Evolutionary conservation across 2,797 vertebrate species (phyloP).

Genomic region (Spinus olivaceus): DNA sequence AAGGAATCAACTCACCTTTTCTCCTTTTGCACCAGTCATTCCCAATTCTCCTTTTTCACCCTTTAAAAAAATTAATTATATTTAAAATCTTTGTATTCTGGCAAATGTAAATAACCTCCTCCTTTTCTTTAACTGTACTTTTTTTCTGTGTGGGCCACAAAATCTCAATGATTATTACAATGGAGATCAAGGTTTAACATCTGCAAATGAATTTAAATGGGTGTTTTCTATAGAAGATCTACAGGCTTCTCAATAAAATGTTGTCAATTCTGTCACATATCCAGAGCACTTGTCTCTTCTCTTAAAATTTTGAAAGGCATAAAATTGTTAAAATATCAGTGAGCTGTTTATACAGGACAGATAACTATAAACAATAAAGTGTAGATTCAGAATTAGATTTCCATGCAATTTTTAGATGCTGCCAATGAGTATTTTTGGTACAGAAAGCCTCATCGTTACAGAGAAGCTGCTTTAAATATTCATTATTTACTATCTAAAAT

Average conservation of each 20-base stretch:
- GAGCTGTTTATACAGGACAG: neutral
- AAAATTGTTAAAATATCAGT: neutral
- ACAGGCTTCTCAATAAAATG: neutral
- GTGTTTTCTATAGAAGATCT: neutral
- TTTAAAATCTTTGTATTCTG: neutral
- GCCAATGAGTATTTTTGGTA: neutral
- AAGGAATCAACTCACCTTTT: conserved; percentile 76
- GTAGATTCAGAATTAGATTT: neutral
- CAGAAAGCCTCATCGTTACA: neutral
- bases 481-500: neutral
- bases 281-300: neutral
- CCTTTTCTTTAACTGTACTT: neutral
- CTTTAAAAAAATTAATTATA: conserved; percentile 61
- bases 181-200: neutral
- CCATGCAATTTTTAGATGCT: neutral
- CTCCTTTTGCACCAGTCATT: conserved; percentile 76
- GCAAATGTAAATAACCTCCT: neutral
- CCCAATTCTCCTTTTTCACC: conserved; percentile 77
- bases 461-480: neutral
- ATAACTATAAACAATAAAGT: neutral
- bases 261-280: neutral
- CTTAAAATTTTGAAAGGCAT: neutral
- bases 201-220: neutral
- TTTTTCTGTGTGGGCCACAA: neutral
- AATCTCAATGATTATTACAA: neutral